Evolutionary conservation across 2,113 vertebrate genomes (phyloP).

Genomic region (Laticauda colubrina): DNA sequence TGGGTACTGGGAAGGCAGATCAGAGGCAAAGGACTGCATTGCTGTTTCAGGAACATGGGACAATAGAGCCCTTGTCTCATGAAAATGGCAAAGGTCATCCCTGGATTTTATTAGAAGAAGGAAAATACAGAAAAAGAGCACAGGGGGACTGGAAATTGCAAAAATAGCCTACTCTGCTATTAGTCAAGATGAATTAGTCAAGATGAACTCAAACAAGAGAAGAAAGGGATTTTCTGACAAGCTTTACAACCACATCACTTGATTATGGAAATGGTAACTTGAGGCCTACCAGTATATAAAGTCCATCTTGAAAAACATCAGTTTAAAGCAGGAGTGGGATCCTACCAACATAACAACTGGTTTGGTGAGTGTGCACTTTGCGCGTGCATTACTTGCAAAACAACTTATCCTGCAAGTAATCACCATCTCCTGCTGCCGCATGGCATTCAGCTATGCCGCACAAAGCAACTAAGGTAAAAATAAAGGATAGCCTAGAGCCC

Average conservation of each 20-base stretch:
- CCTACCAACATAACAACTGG: no score
- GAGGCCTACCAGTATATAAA: neutral
- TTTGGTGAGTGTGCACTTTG: no score
- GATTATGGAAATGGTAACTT: neutral
- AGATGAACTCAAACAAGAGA: neutral
- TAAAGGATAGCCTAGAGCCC: no score
- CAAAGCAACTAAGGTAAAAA: no score
- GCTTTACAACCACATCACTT: neutral
- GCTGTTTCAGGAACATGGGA: neutral
- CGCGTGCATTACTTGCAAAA: no score
- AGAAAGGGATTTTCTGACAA: neutral
- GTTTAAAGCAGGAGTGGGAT: neutral
- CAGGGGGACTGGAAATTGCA: neutral
- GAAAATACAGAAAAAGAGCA: neutral
- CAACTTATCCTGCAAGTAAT: no score
- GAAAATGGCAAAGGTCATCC: neutral
- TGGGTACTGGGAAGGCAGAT: neutral
- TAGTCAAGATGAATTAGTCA: neutral
- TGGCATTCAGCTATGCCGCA: no score
- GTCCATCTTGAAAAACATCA: neutral
- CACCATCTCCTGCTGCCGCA: no score
- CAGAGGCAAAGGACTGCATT: neutral
- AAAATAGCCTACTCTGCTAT: neutral
- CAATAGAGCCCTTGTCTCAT: neutral
- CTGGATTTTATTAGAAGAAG: neutral